Evolutionary conservation across 2,888 invertebrate species (phyloP), one percentile per base, ranked within the genome.

Genomic region (Neoascia interrupta): DNA sequence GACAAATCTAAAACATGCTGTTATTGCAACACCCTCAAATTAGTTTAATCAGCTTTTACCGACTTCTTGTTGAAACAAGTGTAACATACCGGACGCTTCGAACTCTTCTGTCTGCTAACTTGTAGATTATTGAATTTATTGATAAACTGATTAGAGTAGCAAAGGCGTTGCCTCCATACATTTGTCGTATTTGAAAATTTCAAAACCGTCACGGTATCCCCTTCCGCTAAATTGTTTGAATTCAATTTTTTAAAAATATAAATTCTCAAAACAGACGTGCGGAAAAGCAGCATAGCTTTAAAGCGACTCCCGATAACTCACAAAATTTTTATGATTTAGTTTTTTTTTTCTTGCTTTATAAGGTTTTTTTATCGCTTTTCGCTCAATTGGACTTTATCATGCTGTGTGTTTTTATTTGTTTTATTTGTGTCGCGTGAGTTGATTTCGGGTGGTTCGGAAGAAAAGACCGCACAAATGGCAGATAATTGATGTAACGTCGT

Each of bases 371-470:
- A 51, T 75, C 49, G 28, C 37, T 34, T 49, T 64, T 60, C 47
- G 53, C 63, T 54, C 72, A 72, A 54, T 72, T 76, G 53, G 53
- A 41, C 76, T 60, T 64, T 66, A 64, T 60, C 47, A 60, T 54
- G 6, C 5, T 31, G 11, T 53, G 1, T 11, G 18, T 28, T 43
- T 43, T 3, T 6, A 3, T 39, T 47, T 47, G 16, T 39, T 43
- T 70, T 16, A 31, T 70, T 43, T 37, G 53, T 64, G 45, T 76
- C 39, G 53, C 64, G 37, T 66, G 60, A 72, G 72, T 76, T 53
- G 47, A 60, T 26, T 70, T 72, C 49, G 75, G 63, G 15, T 45
- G 51, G 43, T 63, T 70, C 58, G 19, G 41, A 45, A 31, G 47
- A 53, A 45, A 49, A 26, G 28, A 51, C 26, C 51, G 49, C 34